These are phyloP conservation scores for Palythoa caribaeorum DNA, from an alignment of 92 coral and sea anemone species.

Conservation along the genomic window DNA sequence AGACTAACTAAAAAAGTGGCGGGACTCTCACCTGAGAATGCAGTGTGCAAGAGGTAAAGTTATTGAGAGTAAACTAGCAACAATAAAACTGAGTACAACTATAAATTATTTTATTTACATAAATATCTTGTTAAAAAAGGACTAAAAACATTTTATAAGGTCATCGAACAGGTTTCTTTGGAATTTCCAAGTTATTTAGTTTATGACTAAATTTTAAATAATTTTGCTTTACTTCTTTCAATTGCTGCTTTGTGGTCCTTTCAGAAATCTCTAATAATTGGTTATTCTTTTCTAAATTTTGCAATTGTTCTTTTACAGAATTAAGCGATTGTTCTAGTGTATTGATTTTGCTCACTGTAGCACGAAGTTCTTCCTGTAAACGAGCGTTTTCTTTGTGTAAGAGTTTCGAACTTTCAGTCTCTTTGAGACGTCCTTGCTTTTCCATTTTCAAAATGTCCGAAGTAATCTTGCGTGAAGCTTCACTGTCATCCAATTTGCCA, in stretches of 20 bases:
- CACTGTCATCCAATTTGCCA: conserved; percentile 32
- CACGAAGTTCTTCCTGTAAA: conserved; percentile 30
- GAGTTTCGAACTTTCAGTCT: conserved; percentile 17
- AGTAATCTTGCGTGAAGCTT: conserved; percentile 25
- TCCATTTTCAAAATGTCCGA: conserved; percentile 23
- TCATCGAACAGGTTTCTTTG: conserved; percentile 59
- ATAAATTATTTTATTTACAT: conserved; percentile 12
- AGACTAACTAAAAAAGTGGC: too few relatives aligned
- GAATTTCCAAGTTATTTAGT: conserved; percentile 55
- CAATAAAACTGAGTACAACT: background rate
- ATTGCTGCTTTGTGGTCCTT: conserved; percentile 42
- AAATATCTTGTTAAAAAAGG: background rate
- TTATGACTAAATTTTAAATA: conserved; percentile 56
- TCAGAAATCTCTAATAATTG: conserved; percentile 47
- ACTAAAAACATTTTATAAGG: background rate
- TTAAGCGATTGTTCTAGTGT: conserved; percentile 57
- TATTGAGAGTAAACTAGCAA: background rate
- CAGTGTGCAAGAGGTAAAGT: too few relatives aligned
- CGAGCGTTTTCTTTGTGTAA: conserved; percentile 46
- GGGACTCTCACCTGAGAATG: background rate
- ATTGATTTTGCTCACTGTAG: conserved; percentile 27
- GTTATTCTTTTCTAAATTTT: conserved; percentile 15
- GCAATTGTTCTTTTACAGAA: conserved; percentile 39
- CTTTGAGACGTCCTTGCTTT: conserved; percentile 34
- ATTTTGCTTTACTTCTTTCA: conserved; percentile 56